Evolutionary conservation across 2,797 vertebrate genomes (phyloP).

Genomic region (Leptodactylus fallax): DNA sequence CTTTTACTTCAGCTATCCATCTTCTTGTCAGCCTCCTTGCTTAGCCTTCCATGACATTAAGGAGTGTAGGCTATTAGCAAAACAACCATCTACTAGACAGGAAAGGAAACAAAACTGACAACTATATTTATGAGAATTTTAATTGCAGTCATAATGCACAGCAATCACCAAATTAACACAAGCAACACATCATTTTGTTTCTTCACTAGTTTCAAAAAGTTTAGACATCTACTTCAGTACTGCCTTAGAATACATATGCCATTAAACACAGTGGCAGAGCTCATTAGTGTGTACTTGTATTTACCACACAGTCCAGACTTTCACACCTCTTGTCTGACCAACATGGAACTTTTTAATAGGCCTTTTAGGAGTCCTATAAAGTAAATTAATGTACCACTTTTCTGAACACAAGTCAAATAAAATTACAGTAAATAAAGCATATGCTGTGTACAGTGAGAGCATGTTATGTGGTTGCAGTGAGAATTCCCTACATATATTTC

Average conservation of each 20-base stretch:
- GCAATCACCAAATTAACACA: slow-evolving; percentile 43
- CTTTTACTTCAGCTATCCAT: slow-evolving; percentile 37
- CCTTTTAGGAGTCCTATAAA: slow-evolving; percentile 22
- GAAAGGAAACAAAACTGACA: slow-evolving; percentile 59
- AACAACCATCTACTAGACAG: slow-evolving; percentile 58
- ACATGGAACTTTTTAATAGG: slow-evolving; percentile 39
- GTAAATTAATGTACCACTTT: slow-evolving; percentile 34
- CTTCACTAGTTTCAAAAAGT: background rate
- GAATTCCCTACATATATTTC: slow-evolving; percentile 15
- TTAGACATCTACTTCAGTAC: background rate
- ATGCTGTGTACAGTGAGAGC: background rate
- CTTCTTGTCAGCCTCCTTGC: slow-evolving; percentile 35
- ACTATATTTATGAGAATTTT: slow-evolving; percentile 58
- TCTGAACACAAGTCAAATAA: background rate
- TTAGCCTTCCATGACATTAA: slow-evolving; percentile 55
- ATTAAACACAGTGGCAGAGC: slow-evolving; percentile 15
- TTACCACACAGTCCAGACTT: slow-evolving; percentile 36
- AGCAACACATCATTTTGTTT: slow-evolving; percentile 35
- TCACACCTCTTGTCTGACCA: slow-evolving; percentile 44
- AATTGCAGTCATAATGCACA: slow-evolving; percentile 55
- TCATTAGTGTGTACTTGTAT: slow-evolving; percentile 45
- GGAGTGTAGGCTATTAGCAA: slow-evolving; percentile 58
- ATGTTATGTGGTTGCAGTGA: slow-evolving; percentile 2
- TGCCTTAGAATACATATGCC: background rate
- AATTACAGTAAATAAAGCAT: slow-evolving; percentile 24